Evolutionary conservation across 2,888 invertebrate species (phyloP), one percentile per base, ranked within the genome.

Genomic region (Cylindroiulus punctatus): DNA sequence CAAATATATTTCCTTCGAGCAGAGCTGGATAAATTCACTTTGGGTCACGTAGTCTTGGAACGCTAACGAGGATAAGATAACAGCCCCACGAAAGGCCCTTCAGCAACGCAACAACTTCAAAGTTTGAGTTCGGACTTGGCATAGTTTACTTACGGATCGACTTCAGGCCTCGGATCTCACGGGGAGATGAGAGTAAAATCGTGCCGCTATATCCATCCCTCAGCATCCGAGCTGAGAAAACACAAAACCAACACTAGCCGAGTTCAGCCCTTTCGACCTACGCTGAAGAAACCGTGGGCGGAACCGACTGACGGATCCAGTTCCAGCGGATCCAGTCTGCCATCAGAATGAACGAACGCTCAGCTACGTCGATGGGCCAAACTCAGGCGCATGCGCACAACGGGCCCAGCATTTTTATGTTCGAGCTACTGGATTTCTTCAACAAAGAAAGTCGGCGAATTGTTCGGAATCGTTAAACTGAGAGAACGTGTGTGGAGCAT

Each of bases 231-330:
- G 8, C 22, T n/a, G 22, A n/a, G n/a, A n/a, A 57, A 14, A 57
- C 57, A n/a, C 26, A 65, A 65, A 65, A 65, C 26, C 8, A 65
- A 65, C 7, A 22, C 65, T 22, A 65, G 10, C 12, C 22, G 26
- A 65, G 57, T 19, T 57, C n/a, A 57, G 22, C 22, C 65, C n/a
- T 26, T 65, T 65, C 65, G 65, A 65, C 65, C 65, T 26, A 22
- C 65, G 65, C 4, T 65, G 10, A 26, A 65, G 65, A 65, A 22
- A 65, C n/a, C 65, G 65, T 65, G 65, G 65, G 65, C 65, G 65
- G 65, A 22, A 26, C 65, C 52, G 22, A 65, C 22, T 7, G 57
- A 57, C n/a, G n/a, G 40, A 40, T 40, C 40, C 40, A 40, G 40
- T 7, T 8, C 4, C 40, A 4, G 40, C 65, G 30, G 76, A 76